Evolutionary conservation across 2,113 vertebrate genomes (phyloP).

Genomic region (Pyrgilauda ruficollis): DNA sequence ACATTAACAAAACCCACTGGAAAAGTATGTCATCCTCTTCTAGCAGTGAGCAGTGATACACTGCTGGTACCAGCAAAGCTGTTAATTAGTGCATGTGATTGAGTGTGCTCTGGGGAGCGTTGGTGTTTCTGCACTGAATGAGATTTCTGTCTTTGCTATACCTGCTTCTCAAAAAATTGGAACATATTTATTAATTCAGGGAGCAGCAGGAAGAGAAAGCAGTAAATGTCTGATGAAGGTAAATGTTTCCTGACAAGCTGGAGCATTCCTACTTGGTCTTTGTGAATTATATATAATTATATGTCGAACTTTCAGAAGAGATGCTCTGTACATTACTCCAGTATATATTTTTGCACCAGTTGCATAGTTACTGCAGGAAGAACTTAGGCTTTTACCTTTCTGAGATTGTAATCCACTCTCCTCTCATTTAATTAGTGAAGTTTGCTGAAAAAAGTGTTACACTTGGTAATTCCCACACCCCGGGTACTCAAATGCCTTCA

Average conservation of each 20-base stretch:
- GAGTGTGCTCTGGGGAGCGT: constrained; percentile 2
- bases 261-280: not conserved
- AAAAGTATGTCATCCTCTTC: constrained; percentile 43
- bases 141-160: not conserved
- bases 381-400: not conserved
- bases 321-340: not conserved
- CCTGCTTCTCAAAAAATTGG: not conserved
- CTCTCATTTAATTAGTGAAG: not conserved
- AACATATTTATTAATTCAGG: constrained; percentile 21
- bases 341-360: not conserved
- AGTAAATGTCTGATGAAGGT: not conserved
- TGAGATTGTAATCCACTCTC: not conserved
- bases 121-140: not conserved
- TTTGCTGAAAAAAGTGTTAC: not conserved
- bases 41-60: not conserved
- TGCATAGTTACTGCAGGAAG: not conserved
- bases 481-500: not conserved
- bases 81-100: constrained; percentile 62
- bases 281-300: not conserved
- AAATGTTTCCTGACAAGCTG: constrained; percentile 1
- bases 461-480: not conserved
- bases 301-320: not conserved
- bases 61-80: constrained; percentile 36
- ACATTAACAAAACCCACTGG: constrained; percentile 18
- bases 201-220: not conserved